Conservation (phyloP, 2,113 vertebrate species). For the Labrus mixtus region DNA sequence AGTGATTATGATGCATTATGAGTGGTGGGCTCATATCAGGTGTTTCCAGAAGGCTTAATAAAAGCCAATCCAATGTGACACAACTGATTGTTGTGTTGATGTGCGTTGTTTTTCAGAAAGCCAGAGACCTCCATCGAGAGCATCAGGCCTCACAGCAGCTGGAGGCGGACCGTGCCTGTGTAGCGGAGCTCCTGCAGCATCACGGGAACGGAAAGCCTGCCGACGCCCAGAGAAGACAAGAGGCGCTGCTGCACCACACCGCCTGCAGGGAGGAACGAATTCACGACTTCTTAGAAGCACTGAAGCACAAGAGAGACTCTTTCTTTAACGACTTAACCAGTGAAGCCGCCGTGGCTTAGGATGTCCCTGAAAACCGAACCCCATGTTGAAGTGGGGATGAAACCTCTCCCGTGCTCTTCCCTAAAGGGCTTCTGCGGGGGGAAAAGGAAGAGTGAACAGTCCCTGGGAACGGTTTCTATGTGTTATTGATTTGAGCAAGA, state of each 20-base stretch:
- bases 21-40: too few relatives aligned
- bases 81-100: neutral
- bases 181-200: constrained; percentile 86
- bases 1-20: too few relatives aligned
- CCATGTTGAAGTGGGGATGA: constrained; percentile 39
- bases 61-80: neutral
- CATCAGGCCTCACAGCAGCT: constrained; percentile 88
- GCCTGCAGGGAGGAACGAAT: constrained; percentile 89
- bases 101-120: constrained; percentile 86
- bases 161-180: constrained; percentile 89
- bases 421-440: constrained; percentile 60
- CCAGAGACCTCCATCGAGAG: constrained; percentile 89
- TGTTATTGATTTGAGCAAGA: constrained; percentile 61
- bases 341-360: constrained; percentile 77
- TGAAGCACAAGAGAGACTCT: constrained; percentile 90
- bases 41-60: too few relatives aligned
- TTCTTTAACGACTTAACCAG: constrained; percentile 81
- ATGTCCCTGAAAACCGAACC: constrained; percentile 8
- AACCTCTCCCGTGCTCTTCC: constrained; percentile 55
- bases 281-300: constrained; percentile 88
- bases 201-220: constrained; percentile 81
- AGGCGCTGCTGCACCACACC: constrained; percentile 84
- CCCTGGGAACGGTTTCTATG: constrained; percentile 48
- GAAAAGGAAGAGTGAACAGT: constrained; percentile 37
- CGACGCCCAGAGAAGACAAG: constrained; percentile 82